These are phyloP conservation scores for Apamea anceps DNA, from an alignment of 2,888 invertebrate genomes.

Conservation along the genomic window DNA sequence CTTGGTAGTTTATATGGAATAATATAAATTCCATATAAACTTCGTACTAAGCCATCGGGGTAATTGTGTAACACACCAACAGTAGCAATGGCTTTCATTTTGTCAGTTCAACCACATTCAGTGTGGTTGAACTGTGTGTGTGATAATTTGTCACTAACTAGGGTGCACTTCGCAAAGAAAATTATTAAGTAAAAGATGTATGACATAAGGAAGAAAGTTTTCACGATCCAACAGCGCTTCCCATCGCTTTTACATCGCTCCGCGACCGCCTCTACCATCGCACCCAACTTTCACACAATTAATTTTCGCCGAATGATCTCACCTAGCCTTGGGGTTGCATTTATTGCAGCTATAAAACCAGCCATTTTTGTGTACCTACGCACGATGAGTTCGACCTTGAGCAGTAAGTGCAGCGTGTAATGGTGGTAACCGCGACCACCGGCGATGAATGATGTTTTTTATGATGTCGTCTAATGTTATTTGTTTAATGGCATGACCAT, in stretches of 20 bases:
- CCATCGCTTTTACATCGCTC: no score
- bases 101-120: no score
- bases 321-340: conserved; percentile 77
- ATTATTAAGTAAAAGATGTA: not conserved
- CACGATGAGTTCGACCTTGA: conserved; percentile 65
- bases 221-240: not conserved
- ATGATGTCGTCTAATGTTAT: conserved; percentile 18
- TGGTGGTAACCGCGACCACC: conserved; percentile 27
- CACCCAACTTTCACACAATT: conserved; percentile 75
- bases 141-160: no score
- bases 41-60: no score
- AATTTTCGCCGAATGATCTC: conserved; percentile 78
- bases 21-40: no score
- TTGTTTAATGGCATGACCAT: conserved; percentile 12
- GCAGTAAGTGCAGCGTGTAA: conserved; percentile 52
- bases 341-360: conserved; percentile 70
- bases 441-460: conserved; percentile 33
- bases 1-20: no score
- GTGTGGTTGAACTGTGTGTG: no score
- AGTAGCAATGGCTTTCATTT: no score
- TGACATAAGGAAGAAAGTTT: not conserved
- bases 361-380: conserved; percentile 70
- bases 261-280: conserved; percentile 60
- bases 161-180: not conserved
- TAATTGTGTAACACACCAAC: no score